These are phyloP conservation scores for Pseudomyrmex dendroicus DNA, from an alignment of 1,140 invertebrate species.

Conservation along the genomic window DNA sequence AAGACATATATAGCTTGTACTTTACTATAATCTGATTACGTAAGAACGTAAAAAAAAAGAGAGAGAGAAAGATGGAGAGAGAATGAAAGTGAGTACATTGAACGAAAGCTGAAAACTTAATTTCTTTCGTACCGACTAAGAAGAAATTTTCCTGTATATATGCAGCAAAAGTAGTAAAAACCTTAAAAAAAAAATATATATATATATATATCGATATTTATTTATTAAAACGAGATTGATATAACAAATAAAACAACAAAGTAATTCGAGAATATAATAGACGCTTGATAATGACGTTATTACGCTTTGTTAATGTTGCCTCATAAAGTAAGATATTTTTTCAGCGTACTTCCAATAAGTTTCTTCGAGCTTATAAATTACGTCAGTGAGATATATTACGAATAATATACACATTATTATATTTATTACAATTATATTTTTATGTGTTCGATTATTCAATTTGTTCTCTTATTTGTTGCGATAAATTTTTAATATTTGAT, in stretches of 20 bases:
- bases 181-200: not conserved
- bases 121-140: not conserved
- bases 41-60: not conserved
- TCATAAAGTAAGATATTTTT: slow-evolving; percentile 6
- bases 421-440: not conserved
- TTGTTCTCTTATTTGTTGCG: not conserved
- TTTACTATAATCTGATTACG: slow-evolving; percentile 20
- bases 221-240: slow-evolving; percentile 12
- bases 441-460: not conserved
- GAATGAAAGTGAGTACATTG: slow-evolving; percentile 5
- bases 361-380: slow-evolving; percentile 13
- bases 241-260: slow-evolving; percentile 8
- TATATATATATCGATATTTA: slow-evolving; percentile 16
- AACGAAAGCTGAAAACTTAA: not conserved
- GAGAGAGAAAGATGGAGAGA: too few species aligned
- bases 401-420: slow-evolving; percentile 5
- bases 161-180: slow-evolving; percentile 5
- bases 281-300: not conserved
- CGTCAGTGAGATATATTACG: not conserved
- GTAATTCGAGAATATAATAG: slow-evolving; percentile 8
- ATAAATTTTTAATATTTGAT: not conserved
- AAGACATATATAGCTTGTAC: slow-evolving; percentile 21
- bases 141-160: slow-evolving; percentile 27
- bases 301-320: slow-evolving; percentile 2
- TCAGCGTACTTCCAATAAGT: not conserved